Base-by-base conservation (phyloP, 2,797 vertebrate species). In the Hafferia zeledoni region DNA sequence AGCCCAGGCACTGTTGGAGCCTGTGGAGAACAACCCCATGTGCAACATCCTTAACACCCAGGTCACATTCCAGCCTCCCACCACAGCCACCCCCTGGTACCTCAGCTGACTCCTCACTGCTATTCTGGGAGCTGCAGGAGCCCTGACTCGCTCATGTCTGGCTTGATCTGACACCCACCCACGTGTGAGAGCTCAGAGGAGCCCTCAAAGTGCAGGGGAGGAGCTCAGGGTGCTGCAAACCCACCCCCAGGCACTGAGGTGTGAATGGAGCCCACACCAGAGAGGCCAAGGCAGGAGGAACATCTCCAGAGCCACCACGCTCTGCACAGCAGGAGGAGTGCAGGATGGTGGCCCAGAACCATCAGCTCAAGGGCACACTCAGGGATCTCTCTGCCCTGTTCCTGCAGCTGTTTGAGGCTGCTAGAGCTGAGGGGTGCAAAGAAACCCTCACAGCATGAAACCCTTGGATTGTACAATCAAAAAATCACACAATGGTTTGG, bases 251-350 rank as follows among this genome's bases (percentile, higher is more conserved):
- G 55, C 71, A 39, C 27, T 13, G 63, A 76, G 79, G n/a, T 30
- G 91, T 70, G 82, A 95, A 44, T 3, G 1, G 53, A 83, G 53
- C 70, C 63, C 1, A 6, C 83, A 65, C 1, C 10, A 77, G 56
- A 15, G 7, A 78, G 67, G 67, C 16, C 6, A 63, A 64, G 83
- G 70, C 80, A 80, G 56, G 56, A 57, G 56, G 33, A 57, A 0
- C 1, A 27, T 13, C 61, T 50, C 37, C 61, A 37, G 46, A 41
- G 41, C 50, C 2, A 0, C 30, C 27, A 5, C 0, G 0, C 22
- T 43, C n/a, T 80, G 44, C 35, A 44, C 18, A 79, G 49, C 22
- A 57, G 31, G 41, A 75, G 53, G 28, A 57, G 30, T 3, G 52
- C n/a, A 60, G 20, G 37, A 39, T 75, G 57, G 41, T 16, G 22